Base-by-base conservation (phyloP, 1,140 invertebrate species). In the Drosophila santomea region DNA sequence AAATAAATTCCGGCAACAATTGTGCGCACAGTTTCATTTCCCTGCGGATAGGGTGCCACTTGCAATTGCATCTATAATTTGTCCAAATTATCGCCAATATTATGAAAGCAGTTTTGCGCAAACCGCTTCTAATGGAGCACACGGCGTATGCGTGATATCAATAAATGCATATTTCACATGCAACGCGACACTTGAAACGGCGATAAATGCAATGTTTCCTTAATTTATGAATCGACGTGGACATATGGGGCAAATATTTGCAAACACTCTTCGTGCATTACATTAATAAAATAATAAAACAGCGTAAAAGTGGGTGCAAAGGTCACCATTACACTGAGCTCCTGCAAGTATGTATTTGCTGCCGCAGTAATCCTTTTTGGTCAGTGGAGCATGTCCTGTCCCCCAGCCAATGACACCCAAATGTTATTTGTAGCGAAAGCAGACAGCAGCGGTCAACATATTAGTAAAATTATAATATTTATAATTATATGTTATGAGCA, bases 51-150 rank as follows among this genome's bases (percentile, higher is more conserved):
- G 41, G 39, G 20, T 48, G 28, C 51, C 57, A 66, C 52, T 88
- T 68, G 66, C 69, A 83, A 89, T 89, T 83, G 80, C 79, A 72
- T 69, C 80, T 62, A 80, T 84, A 89, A 88, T 88, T 84, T 89
- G 80, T 89, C 48, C 63, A 88, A 88, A 88, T 88, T 88, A 88
- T 89, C 83, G 73, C 56, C 59, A 73, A 83, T 83, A 71, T 88
- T 88, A 84, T 84, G 74, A 89, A 89, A 86, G 57, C 72, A 78
- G 78, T 78, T 48, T 59, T 48, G 39, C 14, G 57, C 52, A 38
- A 57, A 50, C 54, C 56, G 32, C 39, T 71, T 79, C 41, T 39
- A 77, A 73, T 71, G 73, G 44, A 69, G 50, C 44, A 66, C 74
- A 77, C 36, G 76, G 78, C 83, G 79, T 82, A 82, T 82, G 83